Evolutionary conservation across 1,140 invertebrate species (phyloP).

Genomic region (Drosophila lacertosa): DNA sequence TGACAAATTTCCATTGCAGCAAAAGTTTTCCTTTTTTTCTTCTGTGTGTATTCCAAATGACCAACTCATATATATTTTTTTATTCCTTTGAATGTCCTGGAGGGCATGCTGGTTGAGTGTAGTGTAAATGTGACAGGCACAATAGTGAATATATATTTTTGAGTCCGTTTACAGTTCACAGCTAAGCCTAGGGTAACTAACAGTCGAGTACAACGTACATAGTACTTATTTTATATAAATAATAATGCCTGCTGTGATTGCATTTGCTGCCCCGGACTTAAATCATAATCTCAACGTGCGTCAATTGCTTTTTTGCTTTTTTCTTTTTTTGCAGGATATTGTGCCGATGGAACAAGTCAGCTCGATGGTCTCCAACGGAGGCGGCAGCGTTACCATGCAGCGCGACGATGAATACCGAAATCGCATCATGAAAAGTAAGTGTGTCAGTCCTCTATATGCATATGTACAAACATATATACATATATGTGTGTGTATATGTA

Average conservation of each 20-base stretch:
- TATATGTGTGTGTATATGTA: conserved; percentile 11
- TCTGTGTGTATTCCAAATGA: too few relatives aligned
- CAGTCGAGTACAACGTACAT: too few relatives aligned
- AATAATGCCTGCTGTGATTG: not conserved
- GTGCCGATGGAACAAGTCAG: conserved; percentile 84
- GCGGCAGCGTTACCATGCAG: conserved; percentile 82
- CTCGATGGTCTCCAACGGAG: conserved; percentile 83
- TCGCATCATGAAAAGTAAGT: conserved; percentile 84
- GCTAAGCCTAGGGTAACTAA: too few relatives aligned
- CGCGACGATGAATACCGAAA: conserved; percentile 84
- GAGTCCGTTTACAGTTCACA: too few relatives aligned
- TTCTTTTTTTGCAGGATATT: conserved; percentile 83
- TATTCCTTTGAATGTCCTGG: too few relatives aligned
- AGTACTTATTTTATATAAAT: too few relatives aligned
- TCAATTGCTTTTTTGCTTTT: not conserved
- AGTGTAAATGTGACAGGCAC: too few relatives aligned
- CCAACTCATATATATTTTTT: conserved; percentile 19
- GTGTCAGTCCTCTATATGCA: conserved; percentile 43
- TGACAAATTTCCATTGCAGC: conserved; percentile 22
- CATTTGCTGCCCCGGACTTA: conserved; percentile 5
- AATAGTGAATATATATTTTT: too few relatives aligned
- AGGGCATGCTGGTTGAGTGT: too few relatives aligned
- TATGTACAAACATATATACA: not conserved
- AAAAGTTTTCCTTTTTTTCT: conserved; percentile 15
- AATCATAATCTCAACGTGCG: conserved; percentile 3